phyloP scores from a whole-genome alignment of 2,888 invertebrate genomes.

The Seira ritae region DNA sequence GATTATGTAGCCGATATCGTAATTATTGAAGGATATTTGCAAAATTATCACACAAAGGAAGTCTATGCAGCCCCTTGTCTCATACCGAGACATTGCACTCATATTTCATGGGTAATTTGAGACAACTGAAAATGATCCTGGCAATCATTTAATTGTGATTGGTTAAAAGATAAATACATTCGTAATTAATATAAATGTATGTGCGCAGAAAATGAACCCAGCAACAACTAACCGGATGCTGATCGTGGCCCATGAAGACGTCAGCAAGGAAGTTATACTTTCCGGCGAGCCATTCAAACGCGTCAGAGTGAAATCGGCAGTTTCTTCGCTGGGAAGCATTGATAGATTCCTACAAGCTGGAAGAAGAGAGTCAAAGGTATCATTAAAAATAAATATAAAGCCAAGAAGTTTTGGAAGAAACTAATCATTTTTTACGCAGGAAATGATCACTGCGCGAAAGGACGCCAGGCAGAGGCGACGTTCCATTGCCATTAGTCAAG shows the following conservation, averaged over 20 bases:
- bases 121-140: no score
- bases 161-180: neutral
- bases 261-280: slow-evolving; percentile 44
- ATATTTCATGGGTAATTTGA: slow-evolving; percentile 39
- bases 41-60: slow-evolving; percentile 78
- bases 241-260: slow-evolving; percentile 66
- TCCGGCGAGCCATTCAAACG: slow-evolving; percentile 30
- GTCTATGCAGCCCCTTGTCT: slow-evolving; percentile 79
- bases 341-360: slow-evolving; percentile 33
- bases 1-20: slow-evolving; percentile 80
- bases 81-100: slow-evolving; percentile 77
- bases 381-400: neutral
- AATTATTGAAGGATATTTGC: slow-evolving; percentile 79
- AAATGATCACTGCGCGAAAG: slow-evolving; percentile 28
- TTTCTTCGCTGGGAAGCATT: slow-evolving; percentile 40
- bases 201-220: slow-evolving; percentile 50
- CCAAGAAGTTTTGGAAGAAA: neutral
- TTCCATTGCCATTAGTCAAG: slow-evolving; percentile 55
- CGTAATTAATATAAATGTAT: neutral
- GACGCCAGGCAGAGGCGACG: slow-evolving; percentile 50
- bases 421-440: slow-evolving; percentile 33
- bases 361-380: slow-evolving; percentile 42
- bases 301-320: neutral
- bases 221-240: slow-evolving; percentile 59
- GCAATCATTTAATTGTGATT: neutral